Conservation (phyloP, 2,797 vertebrate genomes). For the Coccyzus lansbergi region DNA sequence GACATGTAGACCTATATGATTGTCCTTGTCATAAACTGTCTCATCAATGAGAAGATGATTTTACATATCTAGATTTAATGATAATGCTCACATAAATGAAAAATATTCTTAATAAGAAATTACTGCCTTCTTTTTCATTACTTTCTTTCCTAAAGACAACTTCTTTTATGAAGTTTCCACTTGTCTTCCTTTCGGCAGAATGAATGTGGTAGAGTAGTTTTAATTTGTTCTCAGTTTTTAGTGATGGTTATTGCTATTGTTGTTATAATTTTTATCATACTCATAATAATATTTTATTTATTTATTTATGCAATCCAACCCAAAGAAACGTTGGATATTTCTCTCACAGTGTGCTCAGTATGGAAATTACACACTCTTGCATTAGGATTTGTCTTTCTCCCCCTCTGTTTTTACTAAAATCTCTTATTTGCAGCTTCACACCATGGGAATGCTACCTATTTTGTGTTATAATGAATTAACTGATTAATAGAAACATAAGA, state of each 20-base stretch:
- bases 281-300: neutral
- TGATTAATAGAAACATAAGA: neutral
- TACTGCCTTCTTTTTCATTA: neutral
- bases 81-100: neutral
- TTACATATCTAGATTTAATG: neutral
- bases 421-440: neutral
- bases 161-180: neutral
- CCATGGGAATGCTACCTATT: neutral
- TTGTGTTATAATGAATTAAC: neutral
- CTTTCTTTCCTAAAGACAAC: neutral
- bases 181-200: neutral
- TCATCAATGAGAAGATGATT: neutral
- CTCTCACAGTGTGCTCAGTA: neutral
- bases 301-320: neutral
- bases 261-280: neutral
- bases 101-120: neutral
- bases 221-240: neutral
- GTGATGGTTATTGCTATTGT: accelerated
- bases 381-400: neutral
- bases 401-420: neutral
- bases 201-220: neutral
- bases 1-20: neutral
- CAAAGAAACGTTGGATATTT: neutral
- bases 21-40: constrained; percentile 4
- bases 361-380: neutral